Base-by-base conservation (phyloP, 1,140 invertebrate genomes). In the Aradophagus sp. region DNA sequence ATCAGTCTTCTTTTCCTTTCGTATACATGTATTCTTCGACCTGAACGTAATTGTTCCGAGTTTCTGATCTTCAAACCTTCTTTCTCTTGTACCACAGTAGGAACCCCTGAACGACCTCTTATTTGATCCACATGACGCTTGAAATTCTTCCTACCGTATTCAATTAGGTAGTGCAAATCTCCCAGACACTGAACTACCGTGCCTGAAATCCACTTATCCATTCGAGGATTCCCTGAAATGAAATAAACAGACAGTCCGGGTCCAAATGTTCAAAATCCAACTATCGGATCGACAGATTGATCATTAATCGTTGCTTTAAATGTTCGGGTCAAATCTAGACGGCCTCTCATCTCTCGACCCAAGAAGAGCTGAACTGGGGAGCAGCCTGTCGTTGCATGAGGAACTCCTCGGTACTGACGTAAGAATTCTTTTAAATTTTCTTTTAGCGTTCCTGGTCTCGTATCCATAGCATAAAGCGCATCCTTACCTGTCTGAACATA, bases 401-500 rank as follows among this genome's bases (percentile, higher is more conserved):
- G 13, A 10, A 12, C 14, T 5, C 15, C 23, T 2, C 31, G 29
- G 15, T 23, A 48, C 16, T 35, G 44, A 0, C 14, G 29, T 0
- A 48, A 13, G 5, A 48, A 48, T n/a, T 11, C 11, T 5, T 48
- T 48, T 10, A 48, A 6, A 14, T 48, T 35, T 1, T 0, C 3
- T n/a, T 35, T 3, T 0, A 48, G 17, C 0, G 31, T 6, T 1
- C 10, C 5, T 10, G 10, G 1, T 1, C 16, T 35, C 0, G 44
- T 31, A 1, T 2, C 6, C 29, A 35, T 48, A 1, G 31, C 44
- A 0, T 10, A 2, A 1, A 45, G 27, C 0, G 27, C 17, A 15
- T 48, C 44, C 14, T 48, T 35, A 1, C 34, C 44, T 1, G 31
- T 48, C 12, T 48, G 44, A 0, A 48, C 44, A 23, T 48, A 48